These are phyloP conservation scores for Carapus acus DNA, from an alignment of 2,797 vertebrate species.

Conservation along the genomic window DNA sequence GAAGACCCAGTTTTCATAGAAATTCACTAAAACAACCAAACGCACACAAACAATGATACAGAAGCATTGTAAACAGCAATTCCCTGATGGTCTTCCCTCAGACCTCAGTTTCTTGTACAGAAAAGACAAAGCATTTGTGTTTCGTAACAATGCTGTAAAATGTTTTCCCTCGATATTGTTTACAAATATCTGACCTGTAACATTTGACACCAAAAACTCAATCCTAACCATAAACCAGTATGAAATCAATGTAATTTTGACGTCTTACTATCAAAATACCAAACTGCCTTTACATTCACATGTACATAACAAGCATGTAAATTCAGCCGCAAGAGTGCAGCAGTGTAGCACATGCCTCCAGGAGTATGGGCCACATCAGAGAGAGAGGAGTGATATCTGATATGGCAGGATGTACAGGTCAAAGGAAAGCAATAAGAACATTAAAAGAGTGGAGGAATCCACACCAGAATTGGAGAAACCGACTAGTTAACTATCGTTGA, in stretches of 20 bases:
- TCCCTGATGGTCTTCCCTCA: slow-evolving; percentile 23
- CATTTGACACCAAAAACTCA: slow-evolving; percentile 17
- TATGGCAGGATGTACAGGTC: slow-evolving; percentile 43
- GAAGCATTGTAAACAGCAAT: slow-evolving; percentile 33
- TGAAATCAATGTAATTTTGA: too few species aligned
- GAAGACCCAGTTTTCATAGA: slow-evolving; percentile 58
- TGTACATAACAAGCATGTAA: too few species aligned
- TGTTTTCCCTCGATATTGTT: too few species aligned
- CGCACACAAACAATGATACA: slow-evolving; percentile 40
- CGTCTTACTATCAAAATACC: too few species aligned
- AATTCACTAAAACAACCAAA: slow-evolving; percentile 30
- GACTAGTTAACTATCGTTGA: background rate
- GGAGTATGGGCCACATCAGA: slow-evolving; percentile 14
- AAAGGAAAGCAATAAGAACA: slow-evolving; percentile 15
- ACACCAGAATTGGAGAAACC: slow-evolving; percentile 2
- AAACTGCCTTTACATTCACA: too few species aligned
- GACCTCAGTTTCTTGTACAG: slow-evolving; percentile 2
- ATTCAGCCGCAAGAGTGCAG: slow-evolving; percentile 20
- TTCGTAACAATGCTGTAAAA: too few species aligned
- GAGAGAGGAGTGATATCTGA: slow-evolving; percentile 46
- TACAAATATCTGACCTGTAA: too few species aligned
- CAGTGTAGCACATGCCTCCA: slow-evolving; percentile 16
- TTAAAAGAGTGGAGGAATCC: slow-evolving; percentile 32
- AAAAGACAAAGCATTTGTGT: background rate
- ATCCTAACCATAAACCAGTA: background rate